phyloP scores from a whole-genome alignment of 1,140 invertebrate species.

The Odontomachus brunneus region DNA sequence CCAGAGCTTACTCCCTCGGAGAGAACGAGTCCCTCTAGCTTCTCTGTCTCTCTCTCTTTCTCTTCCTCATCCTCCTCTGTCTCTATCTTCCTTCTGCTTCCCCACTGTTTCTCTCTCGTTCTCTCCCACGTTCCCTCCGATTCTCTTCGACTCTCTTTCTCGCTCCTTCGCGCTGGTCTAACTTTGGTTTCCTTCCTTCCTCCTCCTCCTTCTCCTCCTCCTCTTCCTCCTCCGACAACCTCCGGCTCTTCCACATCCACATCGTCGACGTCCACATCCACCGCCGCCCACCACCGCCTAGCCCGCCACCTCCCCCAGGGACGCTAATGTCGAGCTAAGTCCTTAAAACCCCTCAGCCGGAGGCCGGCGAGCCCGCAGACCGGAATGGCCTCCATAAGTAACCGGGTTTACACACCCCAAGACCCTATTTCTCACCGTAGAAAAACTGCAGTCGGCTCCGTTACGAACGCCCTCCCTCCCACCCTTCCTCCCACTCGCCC shows the following conservation, averaged over 20 bases:
- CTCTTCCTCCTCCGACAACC: constrained; percentile 46
- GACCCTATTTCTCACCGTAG: constrained; percentile 83
- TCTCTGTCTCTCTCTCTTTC: constrained; percentile 71
- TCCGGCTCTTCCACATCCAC: constrained; percentile 55
- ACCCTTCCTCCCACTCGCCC: neutral
- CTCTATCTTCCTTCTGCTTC: constrained; percentile 48
- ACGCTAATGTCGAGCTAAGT: constrained; percentile 84
- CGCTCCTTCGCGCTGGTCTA: constrained; percentile 47
- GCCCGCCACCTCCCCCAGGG: constrained; percentile 75
- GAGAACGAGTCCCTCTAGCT: constrained; percentile 53
- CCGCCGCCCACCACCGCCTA: constrained; percentile 61
- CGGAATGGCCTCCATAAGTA: constrained; percentile 84
- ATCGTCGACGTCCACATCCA: constrained; percentile 64
- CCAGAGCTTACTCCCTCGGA: constrained; percentile 70
- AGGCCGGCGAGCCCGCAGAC: constrained; percentile 79
- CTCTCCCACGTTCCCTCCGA: constrained; percentile 40
- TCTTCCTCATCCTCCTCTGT: constrained; percentile 65
- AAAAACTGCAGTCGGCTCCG: constrained; percentile 79
- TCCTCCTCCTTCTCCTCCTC: neutral
- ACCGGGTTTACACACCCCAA: constrained; percentile 84
- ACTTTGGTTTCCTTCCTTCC: constrained; percentile 29
- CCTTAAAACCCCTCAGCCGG: constrained; percentile 82
- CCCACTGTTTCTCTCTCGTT: constrained; percentile 1
- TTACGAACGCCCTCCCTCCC: constrained; percentile 62
- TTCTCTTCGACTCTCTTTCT: constrained; percentile 17